Conservation (phyloP, 2,797 vertebrate species). For the Lutjanus campechanus region DNA sequence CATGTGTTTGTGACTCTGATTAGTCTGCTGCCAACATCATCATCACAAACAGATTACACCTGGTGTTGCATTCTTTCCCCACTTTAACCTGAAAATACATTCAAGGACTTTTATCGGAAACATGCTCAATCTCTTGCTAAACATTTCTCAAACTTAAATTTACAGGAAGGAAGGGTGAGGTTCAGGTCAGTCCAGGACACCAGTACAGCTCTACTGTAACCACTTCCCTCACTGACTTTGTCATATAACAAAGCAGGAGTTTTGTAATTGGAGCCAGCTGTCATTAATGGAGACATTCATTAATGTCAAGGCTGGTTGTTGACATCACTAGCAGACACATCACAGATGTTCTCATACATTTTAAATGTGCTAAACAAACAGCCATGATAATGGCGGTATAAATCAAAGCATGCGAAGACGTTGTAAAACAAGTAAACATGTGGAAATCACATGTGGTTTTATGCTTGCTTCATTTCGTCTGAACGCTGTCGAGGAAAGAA, state of each 20-base stretch:
- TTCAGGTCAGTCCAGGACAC: not conserved
- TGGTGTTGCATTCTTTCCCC: not conserved
- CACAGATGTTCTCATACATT: constrained; percentile 35
- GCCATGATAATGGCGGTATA: not conserved
- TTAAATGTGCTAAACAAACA: not conserved
- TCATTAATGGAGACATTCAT: constrained; percentile 18
- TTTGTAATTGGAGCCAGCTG: constrained; percentile 34
- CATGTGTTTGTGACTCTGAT: constrained; percentile 26
- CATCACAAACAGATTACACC: constrained; percentile 7
- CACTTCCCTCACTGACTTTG: constrained; percentile 11
- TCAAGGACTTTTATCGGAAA: not conserved
- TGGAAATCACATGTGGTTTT: constrained; percentile 26
- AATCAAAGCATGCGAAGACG: constrained; percentile 8
- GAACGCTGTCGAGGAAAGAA: constrained; percentile 17
- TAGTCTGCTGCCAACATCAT: constrained; percentile 4
- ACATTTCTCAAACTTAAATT: not conserved
- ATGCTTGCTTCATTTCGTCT: not conserved
- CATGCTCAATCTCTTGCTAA: not conserved
- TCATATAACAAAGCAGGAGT: not conserved
- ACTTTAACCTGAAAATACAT: constrained; percentile 9
- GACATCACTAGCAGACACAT: not conserved
- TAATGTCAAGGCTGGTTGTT: constrained; percentile 11
- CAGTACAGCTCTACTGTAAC: constrained; percentile 10
- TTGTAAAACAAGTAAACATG: constrained; percentile 6
- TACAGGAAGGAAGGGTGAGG: constrained; percentile 1